Conservation (phyloP, 2,113 vertebrate species). For the Malurus alboscapulatus region DNA sequence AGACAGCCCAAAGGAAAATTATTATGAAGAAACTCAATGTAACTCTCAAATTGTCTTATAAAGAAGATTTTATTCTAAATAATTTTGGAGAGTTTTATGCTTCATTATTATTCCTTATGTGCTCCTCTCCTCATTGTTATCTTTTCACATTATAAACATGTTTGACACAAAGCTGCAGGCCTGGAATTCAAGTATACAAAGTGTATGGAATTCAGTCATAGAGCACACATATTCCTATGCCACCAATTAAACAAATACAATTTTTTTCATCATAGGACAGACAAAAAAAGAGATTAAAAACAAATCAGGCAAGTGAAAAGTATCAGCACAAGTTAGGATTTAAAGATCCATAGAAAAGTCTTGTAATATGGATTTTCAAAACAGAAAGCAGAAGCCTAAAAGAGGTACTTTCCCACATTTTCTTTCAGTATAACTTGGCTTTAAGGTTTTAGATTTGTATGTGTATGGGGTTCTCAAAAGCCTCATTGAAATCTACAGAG, state of each 20-base stretch:
- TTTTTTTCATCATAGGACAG: neutral
- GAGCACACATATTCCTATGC: neutral
- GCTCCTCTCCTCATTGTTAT: constrained; percentile 44
- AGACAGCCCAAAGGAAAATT: neutral
- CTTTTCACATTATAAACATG: constrained; percentile 16
- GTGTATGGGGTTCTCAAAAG: neutral
- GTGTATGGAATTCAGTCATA: neutral
- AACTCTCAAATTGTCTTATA: neutral
- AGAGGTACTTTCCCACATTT: neutral
- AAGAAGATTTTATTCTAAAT: neutral
- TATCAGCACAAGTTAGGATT: neutral
- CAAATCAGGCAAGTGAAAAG: neutral
- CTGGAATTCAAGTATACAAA: neutral
- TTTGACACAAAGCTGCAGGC: constrained; percentile 16
- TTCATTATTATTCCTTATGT: constrained; percentile 23
- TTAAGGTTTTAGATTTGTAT: neutral
- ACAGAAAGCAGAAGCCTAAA: neutral
- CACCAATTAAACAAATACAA: neutral
- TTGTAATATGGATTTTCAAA: neutral
- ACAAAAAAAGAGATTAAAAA: neutral
- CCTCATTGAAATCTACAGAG: neutral
- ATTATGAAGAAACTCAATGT: neutral
- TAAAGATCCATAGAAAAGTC: neutral
- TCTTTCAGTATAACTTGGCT: neutral
- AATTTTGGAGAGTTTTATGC: constrained; percentile 23